Evolutionary conservation across 2,797 vertebrate genomes (phyloP).

Genomic region (Cercopithecus neglectus): DNA sequence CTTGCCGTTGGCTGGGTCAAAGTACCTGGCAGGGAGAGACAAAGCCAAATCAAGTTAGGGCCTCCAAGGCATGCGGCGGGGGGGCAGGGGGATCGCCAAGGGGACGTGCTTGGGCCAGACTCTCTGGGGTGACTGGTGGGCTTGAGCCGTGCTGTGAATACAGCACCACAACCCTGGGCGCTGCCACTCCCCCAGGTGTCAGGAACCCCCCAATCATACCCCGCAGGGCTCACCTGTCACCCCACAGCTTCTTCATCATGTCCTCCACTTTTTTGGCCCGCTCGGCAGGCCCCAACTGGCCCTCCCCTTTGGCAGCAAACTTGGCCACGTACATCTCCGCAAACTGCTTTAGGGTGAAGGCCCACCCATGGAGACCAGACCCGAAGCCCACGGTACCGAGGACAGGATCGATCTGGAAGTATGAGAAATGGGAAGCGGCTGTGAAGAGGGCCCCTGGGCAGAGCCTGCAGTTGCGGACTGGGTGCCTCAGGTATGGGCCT

Average conservation of each 20-base stretch:
- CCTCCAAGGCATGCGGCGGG: rapidly evolving
- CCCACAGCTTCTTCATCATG: constrained; percentile 99
- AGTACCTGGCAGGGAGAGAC: constrained; percentile 85
- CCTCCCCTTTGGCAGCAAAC: constrained; percentile 94
- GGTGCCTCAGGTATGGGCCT: background rate
- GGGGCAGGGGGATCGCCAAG: rapidly evolving
- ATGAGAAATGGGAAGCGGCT: rapidly evolving
- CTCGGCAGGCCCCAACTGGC: constrained; percentile 86
- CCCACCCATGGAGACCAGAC: constrained; percentile 96
- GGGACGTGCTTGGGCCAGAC: rapidly evolving
- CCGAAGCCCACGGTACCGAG: constrained; percentile 95
- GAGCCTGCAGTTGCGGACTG: rapidly evolving
- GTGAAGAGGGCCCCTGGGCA: rapidly evolving
- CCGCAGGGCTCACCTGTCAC: constrained; percentile 88
- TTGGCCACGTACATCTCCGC: constrained; percentile 97
- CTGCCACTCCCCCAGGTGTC: background rate
- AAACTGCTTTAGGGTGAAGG: constrained; percentile 98
- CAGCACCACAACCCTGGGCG: rapidly evolving
- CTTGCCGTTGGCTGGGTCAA: constrained; percentile 89
- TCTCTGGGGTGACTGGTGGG: background rate
- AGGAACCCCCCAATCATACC: rapidly evolving
- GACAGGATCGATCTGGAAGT: constrained; percentile 90
- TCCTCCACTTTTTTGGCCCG: constrained; percentile 97
- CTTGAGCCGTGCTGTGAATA: rapidly evolving
- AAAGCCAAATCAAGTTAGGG: rapidly evolving